Conservation (phyloP, 2,113 vertebrate genomes). For the Otis tarda region DNA sequence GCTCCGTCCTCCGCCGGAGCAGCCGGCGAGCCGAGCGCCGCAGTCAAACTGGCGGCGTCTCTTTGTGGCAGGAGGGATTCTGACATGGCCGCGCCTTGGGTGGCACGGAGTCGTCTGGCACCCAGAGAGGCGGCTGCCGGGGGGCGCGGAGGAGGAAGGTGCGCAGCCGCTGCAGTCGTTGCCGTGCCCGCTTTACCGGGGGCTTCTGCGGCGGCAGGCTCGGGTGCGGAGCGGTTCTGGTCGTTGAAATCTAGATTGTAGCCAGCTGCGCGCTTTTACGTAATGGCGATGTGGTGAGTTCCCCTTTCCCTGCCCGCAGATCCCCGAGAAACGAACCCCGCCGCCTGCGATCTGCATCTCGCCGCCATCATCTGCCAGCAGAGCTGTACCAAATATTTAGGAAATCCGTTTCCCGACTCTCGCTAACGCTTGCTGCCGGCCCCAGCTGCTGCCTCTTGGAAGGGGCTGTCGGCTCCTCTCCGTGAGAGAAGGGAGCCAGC, state of each 20-base stretch:
- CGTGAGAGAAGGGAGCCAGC: not conserved
- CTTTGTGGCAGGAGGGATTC: conserved; percentile 22
- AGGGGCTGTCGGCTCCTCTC: not conserved
- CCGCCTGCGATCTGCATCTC: not conserved
- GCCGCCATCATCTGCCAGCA: conserved; percentile 39
- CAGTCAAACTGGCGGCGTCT: not conserved
- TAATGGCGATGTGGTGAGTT: not conserved
- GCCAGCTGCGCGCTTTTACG: not conserved
- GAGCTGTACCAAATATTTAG: not conserved
- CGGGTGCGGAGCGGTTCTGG: not conserved
- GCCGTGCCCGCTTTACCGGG: rapidly evolving
- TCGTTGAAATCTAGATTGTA: not conserved
- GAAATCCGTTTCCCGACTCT: conserved; percentile 11
- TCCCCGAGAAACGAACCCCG: not conserved
- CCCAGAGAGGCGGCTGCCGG: not conserved
- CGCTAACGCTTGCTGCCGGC: not conserved
- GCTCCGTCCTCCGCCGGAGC: not conserved
- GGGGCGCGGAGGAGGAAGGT: not conserved
- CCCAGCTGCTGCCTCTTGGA: conserved; percentile 1
- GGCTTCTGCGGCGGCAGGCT: not conserved
- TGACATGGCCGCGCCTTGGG: not conserved
- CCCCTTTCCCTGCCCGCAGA: not conserved
- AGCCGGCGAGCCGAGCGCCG: not conserved
- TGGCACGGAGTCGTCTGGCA: not conserved
- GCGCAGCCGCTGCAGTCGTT: rapidly evolving